Percentiles rank a stretch among this genome's conserved stretches.
Evolutionary conservation across 2,797 vertebrate genomes (phyloP).

Genomic region (Triplophysa bombifrons): DNA sequence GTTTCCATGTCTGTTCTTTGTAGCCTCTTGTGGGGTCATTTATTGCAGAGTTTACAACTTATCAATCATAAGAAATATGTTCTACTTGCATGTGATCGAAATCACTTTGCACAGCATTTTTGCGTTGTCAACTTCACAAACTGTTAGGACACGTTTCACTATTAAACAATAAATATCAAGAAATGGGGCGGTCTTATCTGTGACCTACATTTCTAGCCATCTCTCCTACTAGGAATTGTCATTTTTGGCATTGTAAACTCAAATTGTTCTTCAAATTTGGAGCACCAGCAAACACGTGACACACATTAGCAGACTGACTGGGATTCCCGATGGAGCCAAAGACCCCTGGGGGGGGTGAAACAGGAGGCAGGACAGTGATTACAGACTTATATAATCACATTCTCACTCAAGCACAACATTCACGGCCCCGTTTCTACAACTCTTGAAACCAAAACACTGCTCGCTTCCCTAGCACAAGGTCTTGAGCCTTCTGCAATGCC

Average conservation of each 20-base stretch:
- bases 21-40: neutral
- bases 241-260: neutral
- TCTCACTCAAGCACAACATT: constrained; percentile 33
- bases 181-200: neutral
- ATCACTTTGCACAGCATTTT: neutral
- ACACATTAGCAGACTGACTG: constrained; percentile 25
- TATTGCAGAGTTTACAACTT: neutral
- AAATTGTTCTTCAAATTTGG: constrained; percentile 14
- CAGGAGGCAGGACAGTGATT: constrained; percentile 30
- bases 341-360: constrained; percentile 18
- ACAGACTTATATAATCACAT: constrained; percentile 35
- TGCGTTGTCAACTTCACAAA: neutral
- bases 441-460: constrained; percentile 27
- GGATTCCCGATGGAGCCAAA: constrained; percentile 31
- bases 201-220: neutral
- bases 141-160: neutral
- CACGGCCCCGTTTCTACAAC: constrained; percentile 12
- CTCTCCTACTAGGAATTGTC: neutral
- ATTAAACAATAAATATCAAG: neutral
- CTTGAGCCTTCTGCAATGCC: neutral
- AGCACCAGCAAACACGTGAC: constrained; percentile 9
- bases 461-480: constrained; percentile 13
- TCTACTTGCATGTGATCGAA: neutral
- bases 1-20: neutral
- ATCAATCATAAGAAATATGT: neutral